Evolutionary conservation across 2,888 invertebrate species (phyloP), one percentile per base, ranked within the genome.

Genomic region (Zygothrica quintamaculata): DNA sequence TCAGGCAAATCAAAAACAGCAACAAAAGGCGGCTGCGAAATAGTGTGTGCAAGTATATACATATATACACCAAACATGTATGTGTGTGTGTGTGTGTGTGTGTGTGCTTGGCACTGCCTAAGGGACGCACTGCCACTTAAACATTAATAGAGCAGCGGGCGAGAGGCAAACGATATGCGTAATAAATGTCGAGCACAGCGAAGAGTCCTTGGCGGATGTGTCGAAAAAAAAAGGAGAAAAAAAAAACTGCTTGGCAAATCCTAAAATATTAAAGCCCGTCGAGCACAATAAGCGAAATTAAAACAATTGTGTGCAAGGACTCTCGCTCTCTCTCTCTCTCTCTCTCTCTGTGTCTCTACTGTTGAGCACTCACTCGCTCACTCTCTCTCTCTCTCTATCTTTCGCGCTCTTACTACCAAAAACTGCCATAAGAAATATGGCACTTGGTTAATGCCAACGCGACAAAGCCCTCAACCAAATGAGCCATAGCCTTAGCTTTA

Each of bases 1-100:
- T 87, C 84, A 87, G 79, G 77, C 82, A 86, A 88, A 88, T 87
- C 87, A 89, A 87, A 84, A 84, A 77, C 88, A 77, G 75, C 82
- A 82, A 82, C 81, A 81, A 79, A 76, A 67, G 78, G 51, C 69
- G 60, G 31, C 56, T 39, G 36, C 56, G 56, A 67, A 67, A 26
- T 70, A 73, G 52, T 67, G 71, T 61, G 62, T 53, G 58, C n/a
- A n/a, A n/a, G n/a, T n/a, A n/a, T n/a, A n/a, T n/a, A n/a, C n/a
- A n/a, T n/a, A n/a, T n/a, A n/a, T n/a, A n/a, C n/a, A n/a, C n/a
- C n/a, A n/a, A n/a, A n/a, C n/a, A n/a, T n/a, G n/a, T n/a, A n/a
- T 18, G 22, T 25, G 48, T 25, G 39, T 26, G 51, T 43, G 46
- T 36, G 51, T 7, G 26, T 13, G 62, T 48, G 51, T 36, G 48